These are phyloP conservation scores for Dinomys branickii DNA, from an alignment of 2,113 vertebrate genomes.

Conservation along the genomic window DNA sequence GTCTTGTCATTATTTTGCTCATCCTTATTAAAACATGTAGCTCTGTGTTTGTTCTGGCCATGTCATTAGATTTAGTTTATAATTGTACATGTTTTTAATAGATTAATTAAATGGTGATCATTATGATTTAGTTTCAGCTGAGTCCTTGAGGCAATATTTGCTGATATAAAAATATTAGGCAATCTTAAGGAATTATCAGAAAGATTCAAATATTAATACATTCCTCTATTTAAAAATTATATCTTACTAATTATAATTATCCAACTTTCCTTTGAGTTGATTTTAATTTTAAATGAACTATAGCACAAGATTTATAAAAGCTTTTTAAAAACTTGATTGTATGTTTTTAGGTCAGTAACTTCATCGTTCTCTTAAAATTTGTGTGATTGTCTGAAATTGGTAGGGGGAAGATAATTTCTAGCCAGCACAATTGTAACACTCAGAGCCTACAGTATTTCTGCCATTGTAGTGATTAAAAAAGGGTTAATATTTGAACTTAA, in stretches of 20 bases:
- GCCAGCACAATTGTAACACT: neutral
- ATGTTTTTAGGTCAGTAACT: conserved; percentile 49
- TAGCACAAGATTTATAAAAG: conserved; percentile 45
- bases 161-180: conserved; percentile 53
- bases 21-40: neutral
- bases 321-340: conserved; percentile 21
- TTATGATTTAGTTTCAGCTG: conserved; percentile 56
- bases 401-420: neutral
- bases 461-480: neutral
- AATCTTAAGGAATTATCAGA: conserved; percentile 69
- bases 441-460: neutral
- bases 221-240: conserved; percentile 63
- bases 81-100: conserved; percentile 68
- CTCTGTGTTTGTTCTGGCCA: neutral
- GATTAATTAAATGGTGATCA: conserved; percentile 57
- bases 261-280: conserved; percentile 48
- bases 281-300: conserved; percentile 66
- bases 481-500: conserved; percentile 37
- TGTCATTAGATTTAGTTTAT: conserved; percentile 56
- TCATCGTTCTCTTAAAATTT: conserved; percentile 50
- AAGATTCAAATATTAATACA: conserved; percentile 72
- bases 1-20: neutral
- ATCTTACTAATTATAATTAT: conserved; percentile 65
- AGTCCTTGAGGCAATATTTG: conserved; percentile 65
- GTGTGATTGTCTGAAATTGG: conserved; percentile 51